phyloP scores from a whole-genome alignment of 2,113 vertebrate species.

The Datnioides undecimradiatus region DNA sequence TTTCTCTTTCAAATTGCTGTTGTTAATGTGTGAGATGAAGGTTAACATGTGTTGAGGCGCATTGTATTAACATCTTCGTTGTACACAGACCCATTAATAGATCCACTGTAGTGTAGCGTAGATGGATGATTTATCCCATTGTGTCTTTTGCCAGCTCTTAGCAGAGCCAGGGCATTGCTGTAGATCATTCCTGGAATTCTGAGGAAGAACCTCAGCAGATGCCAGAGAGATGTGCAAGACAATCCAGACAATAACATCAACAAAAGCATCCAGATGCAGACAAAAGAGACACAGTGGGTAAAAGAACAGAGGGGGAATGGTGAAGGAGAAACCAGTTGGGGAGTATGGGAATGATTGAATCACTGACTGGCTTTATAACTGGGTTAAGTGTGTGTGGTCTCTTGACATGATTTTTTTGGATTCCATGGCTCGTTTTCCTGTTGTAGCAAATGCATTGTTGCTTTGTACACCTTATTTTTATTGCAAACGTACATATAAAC shows the following conservation, averaged over 20 bases:
- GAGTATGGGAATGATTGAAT: slow-evolving; percentile 30
- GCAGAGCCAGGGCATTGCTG: slow-evolving; percentile 30
- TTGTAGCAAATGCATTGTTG: neutral
- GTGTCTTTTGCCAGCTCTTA: slow-evolving; percentile 46
- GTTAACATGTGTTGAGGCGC: slow-evolving; percentile 19
- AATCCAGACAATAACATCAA: slow-evolving; percentile 61
- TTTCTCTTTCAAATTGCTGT: neutral
- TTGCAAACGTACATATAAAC: neutral
- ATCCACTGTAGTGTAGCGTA: slow-evolving; percentile 35
- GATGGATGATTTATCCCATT: slow-evolving; percentile 55
- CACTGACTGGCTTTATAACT: slow-evolving; percentile 25
- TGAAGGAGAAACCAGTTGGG: slow-evolving; percentile 7
- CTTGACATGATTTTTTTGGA: slow-evolving; percentile 14
- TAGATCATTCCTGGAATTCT: slow-evolving; percentile 68
- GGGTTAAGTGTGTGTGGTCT: slow-evolving; percentile 55
- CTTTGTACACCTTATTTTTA: slow-evolving; percentile 18
- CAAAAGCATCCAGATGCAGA: slow-evolving; percentile 39
- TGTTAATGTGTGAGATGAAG: slow-evolving; percentile 14
- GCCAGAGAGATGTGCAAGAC: slow-evolving; percentile 47
- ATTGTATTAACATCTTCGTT: slow-evolving; percentile 31
- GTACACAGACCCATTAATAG: slow-evolving; percentile 30
- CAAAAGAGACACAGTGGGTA: slow-evolving; percentile 2
- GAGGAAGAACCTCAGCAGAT: slow-evolving; percentile 46
- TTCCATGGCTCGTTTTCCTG: slow-evolving; percentile 1
- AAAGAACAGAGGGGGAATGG: neutral